Evolutionary conservation across 2,888 invertebrate genomes (phyloP), one percentile per base, ranked within the genome.

Genomic region (Matsumyia berberina): DNA sequence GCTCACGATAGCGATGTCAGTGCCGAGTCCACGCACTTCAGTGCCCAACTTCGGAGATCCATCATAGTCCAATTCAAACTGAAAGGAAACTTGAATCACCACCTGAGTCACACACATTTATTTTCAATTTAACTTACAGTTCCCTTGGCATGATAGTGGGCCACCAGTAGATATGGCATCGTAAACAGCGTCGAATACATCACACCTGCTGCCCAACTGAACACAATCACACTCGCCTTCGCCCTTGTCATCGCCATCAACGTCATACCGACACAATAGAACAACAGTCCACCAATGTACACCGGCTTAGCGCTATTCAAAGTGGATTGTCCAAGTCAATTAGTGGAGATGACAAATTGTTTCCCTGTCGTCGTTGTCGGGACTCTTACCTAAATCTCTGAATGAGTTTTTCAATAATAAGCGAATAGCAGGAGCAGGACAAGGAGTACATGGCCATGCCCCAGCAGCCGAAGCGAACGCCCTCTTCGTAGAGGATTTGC

Each of bases 151-250:
- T 99, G 98, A 91, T 98, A 99, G 90, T 97, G 96, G 5, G 99
- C 98, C 31, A 99, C 95, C 67, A 99, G 93, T 37, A 98, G 93
- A 90, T 98, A 99, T 0, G 98, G 98, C 97, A 99, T 97, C 8
- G 98, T 99, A 92, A 99, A 99, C 29, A 99, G 93, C 0, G 98
- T 98, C 11, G 98, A 98, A 92, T 99, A 99, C 97, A 98, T 98
- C 55, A 99, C 95, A 1, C 99, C 98, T 1, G 98, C 98, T 0
- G 97, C 96, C 94, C 97, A 97, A 87, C 98, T 97, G 91, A 97
- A 97, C 44, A 97, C 90, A 46, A 98, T 95, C 0, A 97, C 97
- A 4, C 96, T 96, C 12, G 94, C 93, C 79, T 94, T 95, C 76
- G 96, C 95, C 53, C 96, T 94, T 0, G 95, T 94, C 6, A 95